These are phyloP conservation scores for Cataglyphis hispanica DNA, from an alignment of 1,140 invertebrate genomes.

Conservation along the genomic window DNA sequence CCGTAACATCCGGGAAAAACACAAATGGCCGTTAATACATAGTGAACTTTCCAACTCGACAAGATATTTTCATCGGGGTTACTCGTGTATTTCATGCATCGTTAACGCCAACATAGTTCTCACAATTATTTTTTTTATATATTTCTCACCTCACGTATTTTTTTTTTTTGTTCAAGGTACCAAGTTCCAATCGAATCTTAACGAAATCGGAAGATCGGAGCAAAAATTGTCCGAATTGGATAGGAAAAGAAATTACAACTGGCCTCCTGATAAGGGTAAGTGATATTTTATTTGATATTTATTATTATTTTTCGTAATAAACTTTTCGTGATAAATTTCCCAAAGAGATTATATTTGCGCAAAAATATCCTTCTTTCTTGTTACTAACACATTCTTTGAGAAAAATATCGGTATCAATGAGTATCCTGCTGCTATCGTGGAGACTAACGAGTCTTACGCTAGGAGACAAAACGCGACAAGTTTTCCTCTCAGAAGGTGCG, in stretches of 20 bases:
- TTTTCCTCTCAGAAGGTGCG: conserved; percentile 50
- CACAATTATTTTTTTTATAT: neutral
- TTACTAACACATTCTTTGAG: neutral
- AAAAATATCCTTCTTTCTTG: too few relatives aligned
- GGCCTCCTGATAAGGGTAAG: conserved; percentile 81
- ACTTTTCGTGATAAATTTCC: too few relatives aligned
- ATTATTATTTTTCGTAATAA: neutral
- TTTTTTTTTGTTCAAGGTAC: conserved; percentile 86
- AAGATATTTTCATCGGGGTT: neutral
- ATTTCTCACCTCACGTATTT: conserved; percentile 21
- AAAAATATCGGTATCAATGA: too few relatives aligned
- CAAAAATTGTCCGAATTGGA: conserved; percentile 87
- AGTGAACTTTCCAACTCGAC: neutral
- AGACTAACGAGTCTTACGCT: neutral
- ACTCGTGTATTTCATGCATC: conserved; percentile 1
- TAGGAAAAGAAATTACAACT: conserved; percentile 82
- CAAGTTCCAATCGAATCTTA: conserved; percentile 90
- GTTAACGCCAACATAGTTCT: neutral
- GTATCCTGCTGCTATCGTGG: neutral
- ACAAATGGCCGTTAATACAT: neutral
- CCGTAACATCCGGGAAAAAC: conserved; percentile 14
- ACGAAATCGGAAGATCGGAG: conserved; percentile 91
- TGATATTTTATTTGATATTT: conserved; percentile 20
- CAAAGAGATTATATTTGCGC: too few relatives aligned
- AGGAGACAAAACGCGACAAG: conserved; percentile 53